Conservation (phyloP, 2,888 invertebrate genomes). For the Dryomyza anilis region DNA sequence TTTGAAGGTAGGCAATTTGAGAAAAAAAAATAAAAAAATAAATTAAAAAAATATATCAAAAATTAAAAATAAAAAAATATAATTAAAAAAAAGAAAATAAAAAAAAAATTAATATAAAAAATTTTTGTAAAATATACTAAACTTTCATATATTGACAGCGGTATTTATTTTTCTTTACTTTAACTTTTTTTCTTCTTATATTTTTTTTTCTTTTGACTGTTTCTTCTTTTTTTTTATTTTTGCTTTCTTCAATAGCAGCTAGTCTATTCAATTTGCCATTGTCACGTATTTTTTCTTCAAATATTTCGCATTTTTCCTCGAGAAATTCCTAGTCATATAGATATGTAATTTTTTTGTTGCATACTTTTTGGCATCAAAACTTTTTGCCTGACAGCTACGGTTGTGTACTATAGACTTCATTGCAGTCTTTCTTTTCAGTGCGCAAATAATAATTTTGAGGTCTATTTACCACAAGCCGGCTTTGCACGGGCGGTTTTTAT, state of each 20-base stretch:
- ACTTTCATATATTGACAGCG: no score
- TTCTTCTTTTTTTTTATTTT: background rate
- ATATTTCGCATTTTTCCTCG: conserved; percentile 6
- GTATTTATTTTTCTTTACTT: no score
- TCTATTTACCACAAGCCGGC: no score
- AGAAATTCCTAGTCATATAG: background rate
- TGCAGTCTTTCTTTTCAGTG: background rate
- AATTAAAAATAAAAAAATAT: no score
- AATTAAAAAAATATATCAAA: no score
- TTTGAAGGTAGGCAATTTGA: no score
- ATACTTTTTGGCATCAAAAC: background rate
- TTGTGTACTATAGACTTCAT: background rate
- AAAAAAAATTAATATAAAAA: no score
- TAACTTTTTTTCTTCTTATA: background rate
- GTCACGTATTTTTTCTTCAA: conserved; percentile 22
- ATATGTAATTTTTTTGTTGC: background rate
- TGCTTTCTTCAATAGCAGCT: background rate
- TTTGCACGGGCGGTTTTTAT: no score
- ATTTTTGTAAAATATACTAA: no score
- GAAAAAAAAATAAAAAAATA: no score
- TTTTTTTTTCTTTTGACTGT: background rate
- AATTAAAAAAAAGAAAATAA: no score
- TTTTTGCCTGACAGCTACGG: background rate
- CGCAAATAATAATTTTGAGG: no score
- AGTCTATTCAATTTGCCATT: conserved; percentile 37